Evolutionary conservation across 2,113 vertebrate species (phyloP), one percentile per base, ranked within the genome.

Genomic region (Oncorhynchus tshawytscha): DNA sequence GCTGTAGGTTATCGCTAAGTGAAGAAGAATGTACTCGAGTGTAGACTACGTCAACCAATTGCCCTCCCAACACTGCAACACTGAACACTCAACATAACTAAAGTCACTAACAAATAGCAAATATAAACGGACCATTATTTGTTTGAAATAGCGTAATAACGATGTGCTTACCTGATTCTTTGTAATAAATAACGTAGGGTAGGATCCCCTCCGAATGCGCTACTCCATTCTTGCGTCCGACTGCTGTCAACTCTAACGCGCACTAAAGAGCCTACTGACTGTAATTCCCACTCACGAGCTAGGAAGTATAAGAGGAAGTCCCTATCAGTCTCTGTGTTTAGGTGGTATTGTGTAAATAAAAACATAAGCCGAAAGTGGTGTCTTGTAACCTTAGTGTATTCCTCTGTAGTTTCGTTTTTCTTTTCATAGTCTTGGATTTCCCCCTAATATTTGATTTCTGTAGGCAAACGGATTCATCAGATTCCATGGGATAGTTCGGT

Each of bases 321-420:
- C 15, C 1, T 54, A 54, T 18, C 12, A 5, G 39, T 45, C 39
- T 54, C 51, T 18, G 59, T 62, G 59, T 22, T 13, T 24, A 11
- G 59, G 59, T 24, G 59, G 16, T 18, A 16, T 18, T 54, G 51
- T 66, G 64, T 66, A 66, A 4, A 67, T 29, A 34, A 31, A 34
- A 29, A 34, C 27, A 45, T n/a, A 3, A 3, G 29, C 7, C 57
- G 3, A 64, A 31, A 2, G 59, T 64, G 29, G 1, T 49, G 25
- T 67, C 5, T 29, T 29, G 22, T 18, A 15, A 15, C n/a, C 4
- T 9, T 13, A 27, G 27, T 29, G 5, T 60, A 27, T 34, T 27
- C 39, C 39, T 45, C 39, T 45, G 39, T 20, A 25, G 69, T 92
- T 92, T 92, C 89, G 89, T 88, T 93, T 83, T 79, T 49, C 64